phyloP scores from a whole-genome alignment of 1,140 invertebrate species.

The Trachymyrmex septentrionalis region DNA sequence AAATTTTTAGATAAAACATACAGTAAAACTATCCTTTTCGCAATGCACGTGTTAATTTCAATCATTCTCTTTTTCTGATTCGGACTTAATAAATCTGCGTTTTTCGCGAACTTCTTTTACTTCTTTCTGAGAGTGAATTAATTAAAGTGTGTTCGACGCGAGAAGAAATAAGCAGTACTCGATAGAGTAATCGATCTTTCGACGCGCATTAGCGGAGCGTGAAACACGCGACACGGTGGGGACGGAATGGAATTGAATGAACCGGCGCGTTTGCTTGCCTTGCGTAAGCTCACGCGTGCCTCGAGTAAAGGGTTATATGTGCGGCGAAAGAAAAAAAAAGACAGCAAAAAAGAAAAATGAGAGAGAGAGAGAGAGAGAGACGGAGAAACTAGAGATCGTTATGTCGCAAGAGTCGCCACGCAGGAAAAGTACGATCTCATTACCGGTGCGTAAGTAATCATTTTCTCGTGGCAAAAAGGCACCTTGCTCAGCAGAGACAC shows the following conservation, averaged over 20 bases:
- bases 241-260: slow-evolving; percentile 60
- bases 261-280: slow-evolving; percentile 34
- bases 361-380: background rate
- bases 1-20: too few species aligned
- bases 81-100: background rate
- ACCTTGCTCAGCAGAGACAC: slow-evolving; percentile 7
- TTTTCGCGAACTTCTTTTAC: background rate
- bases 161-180: slow-evolving; percentile 6
- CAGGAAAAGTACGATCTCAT: slow-evolving; percentile 51
- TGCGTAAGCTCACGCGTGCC: slow-evolving; percentile 33
- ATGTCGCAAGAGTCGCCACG: slow-evolving; percentile 27
- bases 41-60: background rate
- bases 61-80: background rate
- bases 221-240: slow-evolving; percentile 35
- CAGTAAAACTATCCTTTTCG: too few species aligned
- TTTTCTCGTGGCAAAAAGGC: slow-evolving; percentile 48
- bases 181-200: slow-evolving; percentile 47
- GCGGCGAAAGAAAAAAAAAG: background rate
- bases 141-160: slow-evolving; percentile 10
- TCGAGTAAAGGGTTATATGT: slow-evolving; percentile 28
- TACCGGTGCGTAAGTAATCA: slow-evolving; percentile 46
- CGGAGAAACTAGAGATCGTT: background rate
- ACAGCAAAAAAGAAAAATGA: background rate
- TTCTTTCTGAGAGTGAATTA: background rate
- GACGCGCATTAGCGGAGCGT: slow-evolving; percentile 56